phyloP scores from a whole-genome alignment of 2,888 invertebrate genomes.

The Cheilosia urbana region DNA sequence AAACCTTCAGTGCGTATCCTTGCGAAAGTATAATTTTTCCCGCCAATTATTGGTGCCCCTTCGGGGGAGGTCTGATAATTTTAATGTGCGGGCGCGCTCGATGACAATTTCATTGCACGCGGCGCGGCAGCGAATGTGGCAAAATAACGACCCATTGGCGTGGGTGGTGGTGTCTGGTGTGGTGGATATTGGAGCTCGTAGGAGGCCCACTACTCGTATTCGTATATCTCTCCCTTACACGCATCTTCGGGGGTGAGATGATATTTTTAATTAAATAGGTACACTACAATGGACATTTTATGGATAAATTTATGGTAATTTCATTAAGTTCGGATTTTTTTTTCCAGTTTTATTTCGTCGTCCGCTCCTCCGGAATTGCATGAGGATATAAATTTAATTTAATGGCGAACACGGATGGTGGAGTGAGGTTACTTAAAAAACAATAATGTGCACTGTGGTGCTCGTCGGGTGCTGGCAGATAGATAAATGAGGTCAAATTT shows the following conservation, averaged over 20 bases:
- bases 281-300: slow-evolving; percentile 72
- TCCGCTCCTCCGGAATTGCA: slow-evolving; percentile 60
- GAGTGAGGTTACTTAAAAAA: slow-evolving; percentile 71
- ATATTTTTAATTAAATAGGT: slow-evolving; percentile 75
- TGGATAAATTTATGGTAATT: slow-evolving; percentile 76
- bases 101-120: slow-evolving; percentile 71
- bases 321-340: slow-evolving; percentile 63
- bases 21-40: slow-evolving; percentile 63
- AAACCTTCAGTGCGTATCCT: slow-evolving; percentile 66
- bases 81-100: slow-evolving; percentile 68
- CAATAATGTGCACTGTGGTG: slow-evolving; percentile 70
- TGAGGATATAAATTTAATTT: slow-evolving; percentile 74
- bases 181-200: background rate
- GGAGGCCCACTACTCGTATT: background rate
- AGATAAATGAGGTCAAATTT: slow-evolving; percentile 72
- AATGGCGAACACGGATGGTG: slow-evolving; percentile 45
- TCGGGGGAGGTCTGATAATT: slow-evolving; percentile 61
- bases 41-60: slow-evolving; percentile 71
- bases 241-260: slow-evolving; percentile 47
- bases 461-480: slow-evolving; percentile 32
- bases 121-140: slow-evolving; percentile 35
- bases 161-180: slow-evolving; percentile 11
- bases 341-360: slow-evolving; percentile 9
- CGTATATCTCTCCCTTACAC: background rate
- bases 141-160: slow-evolving; percentile 52